phyloP scores from a whole-genome alignment of 2,888 invertebrate genomes.

The Parnassius glacialis region DNA sequence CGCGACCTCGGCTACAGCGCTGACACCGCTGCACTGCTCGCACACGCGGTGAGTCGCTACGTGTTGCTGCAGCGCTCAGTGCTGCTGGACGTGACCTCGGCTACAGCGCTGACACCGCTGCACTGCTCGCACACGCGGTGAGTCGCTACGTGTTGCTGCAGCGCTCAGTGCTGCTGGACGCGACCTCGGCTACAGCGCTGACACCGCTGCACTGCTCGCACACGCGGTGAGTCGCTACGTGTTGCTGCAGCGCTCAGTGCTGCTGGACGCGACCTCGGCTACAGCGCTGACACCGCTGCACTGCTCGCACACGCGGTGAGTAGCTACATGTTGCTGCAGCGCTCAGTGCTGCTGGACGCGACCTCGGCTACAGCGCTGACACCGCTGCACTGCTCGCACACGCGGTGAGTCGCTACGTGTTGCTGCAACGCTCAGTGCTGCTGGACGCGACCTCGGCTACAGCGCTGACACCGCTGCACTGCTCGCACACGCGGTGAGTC shows the following conservation, averaged over 20 bases:
- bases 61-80: slow-evolving; percentile 80
- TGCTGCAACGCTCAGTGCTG: slow-evolving; percentile 81
- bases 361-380: slow-evolving; percentile 86
- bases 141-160: slow-evolving; percentile 69
- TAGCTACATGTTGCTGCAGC: slow-evolving; percentile 73
- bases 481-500: slow-evolving; percentile 86
- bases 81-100: slow-evolving; percentile 85
- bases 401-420: slow-evolving; percentile 79
- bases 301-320: slow-evolving; percentile 88
- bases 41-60: slow-evolving; percentile 84
- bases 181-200: slow-evolving; percentile 86
- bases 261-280: slow-evolving; percentile 87
- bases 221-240: slow-evolving; percentile 83
- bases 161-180: slow-evolving; percentile 81
- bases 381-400: slow-evolving; percentile 86
- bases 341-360: slow-evolving; percentile 80
- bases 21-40: slow-evolving; percentile 84
- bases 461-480: slow-evolving; percentile 82
- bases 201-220: slow-evolving; percentile 84
- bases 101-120: slow-evolving; percentile 82
- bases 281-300: slow-evolving; percentile 81
- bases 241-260: slow-evolving; percentile 80
- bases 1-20: slow-evolving; percentile 87
- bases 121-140: slow-evolving; percentile 89
- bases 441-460: slow-evolving; percentile 88